Conservation (phyloP, 37 sponge, comb jelly and placozoan species). For the Halisarca cf. caerulea region DNA sequence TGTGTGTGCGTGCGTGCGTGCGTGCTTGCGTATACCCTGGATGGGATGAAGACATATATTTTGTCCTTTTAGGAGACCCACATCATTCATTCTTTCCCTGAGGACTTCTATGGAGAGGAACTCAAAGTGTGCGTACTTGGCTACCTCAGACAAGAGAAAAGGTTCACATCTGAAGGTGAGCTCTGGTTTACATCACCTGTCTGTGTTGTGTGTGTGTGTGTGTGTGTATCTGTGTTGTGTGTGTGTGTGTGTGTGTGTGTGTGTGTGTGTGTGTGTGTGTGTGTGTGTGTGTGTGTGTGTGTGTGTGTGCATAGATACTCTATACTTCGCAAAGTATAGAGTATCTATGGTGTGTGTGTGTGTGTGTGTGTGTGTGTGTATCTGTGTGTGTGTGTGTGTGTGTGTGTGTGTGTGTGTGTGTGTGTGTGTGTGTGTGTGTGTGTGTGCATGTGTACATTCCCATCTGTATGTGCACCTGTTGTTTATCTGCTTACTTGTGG, state of each 20-base stretch:
- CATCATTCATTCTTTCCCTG: slow-evolving; percentile 76
- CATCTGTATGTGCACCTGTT: too few species aligned
- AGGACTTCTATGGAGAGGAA: slow-evolving; percentile 91
- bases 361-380: neutral
- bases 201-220: neutral
- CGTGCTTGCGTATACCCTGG: neutral
- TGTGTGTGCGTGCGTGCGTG: neutral
- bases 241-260: neutral
- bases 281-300: slow-evolving; percentile 6
- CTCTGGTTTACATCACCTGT: neutral
- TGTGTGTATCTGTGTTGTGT: neutral
- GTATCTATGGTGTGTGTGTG: slow-evolving; percentile 22
- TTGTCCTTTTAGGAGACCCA: slow-evolving; percentile 76
- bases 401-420: too few species aligned
- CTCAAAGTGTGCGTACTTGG: slow-evolving; percentile 80
- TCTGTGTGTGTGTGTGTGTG: neutral
- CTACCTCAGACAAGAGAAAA: slow-evolving; percentile 67
- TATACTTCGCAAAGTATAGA: too few species aligned
- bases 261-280: neutral
- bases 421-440: too few species aligned
- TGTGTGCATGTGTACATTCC: too few species aligned
- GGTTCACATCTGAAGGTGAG: slow-evolving; percentile 75
- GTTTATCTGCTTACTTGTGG: too few species aligned
- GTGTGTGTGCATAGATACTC: neutral
- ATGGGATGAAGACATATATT: too few species aligned